Evolutionary conservation across 2,113 vertebrate species (phyloP), one percentile per base, ranked within the genome.

Genomic region (Phylloscopus trochilus): DNA sequence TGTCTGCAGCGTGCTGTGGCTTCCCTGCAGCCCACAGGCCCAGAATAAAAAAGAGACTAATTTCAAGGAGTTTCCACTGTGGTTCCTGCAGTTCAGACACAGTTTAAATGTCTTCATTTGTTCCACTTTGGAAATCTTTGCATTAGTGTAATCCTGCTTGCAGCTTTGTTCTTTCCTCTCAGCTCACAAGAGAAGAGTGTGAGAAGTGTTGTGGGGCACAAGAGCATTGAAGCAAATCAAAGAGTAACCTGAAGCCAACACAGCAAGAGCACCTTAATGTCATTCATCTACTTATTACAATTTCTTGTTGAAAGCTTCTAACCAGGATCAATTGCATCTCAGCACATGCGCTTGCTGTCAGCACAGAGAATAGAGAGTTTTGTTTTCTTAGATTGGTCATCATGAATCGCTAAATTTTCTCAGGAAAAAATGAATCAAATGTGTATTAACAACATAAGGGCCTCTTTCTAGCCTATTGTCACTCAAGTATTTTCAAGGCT

Each of bases 281-380:
- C 39, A 66, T 77, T 80, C 35, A 20, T 13, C 26, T 52, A 27
- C 39, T 33, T 76, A 46, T 15, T 82, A 59, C 30, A 60, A 22
- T 58, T 94, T 91, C 68, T 74, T 80, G 44, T 66, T 83, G 83
- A 74, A 95, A 87, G 41, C 26, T 85, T 94, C 60, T 56, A 83
- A 6, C 53, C 27, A 90, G 90, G 47, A 84, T 82, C 68, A 66
- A 10, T 68, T 58, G 37, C n/a, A 63, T 77, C 41, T 83, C 62
- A 56, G 33, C 31, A 58, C 67, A 55, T 84, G 56, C 22, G 67
- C 73, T 87, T 83, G 39, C 49, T 79, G 63, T 72, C 63, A 41
- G 39, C 86, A 26, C 24, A 84, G 64, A 30, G 23, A 73, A 64
- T 39, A 67, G 35, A 63, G 63, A 88, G 53, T 72, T 89, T 60